Percentiles rank a stretch among this genome's conserved stretches.
Conservation (phyloP, 2,888 invertebrate genomes). For the Octonoba sinensis region DNA sequence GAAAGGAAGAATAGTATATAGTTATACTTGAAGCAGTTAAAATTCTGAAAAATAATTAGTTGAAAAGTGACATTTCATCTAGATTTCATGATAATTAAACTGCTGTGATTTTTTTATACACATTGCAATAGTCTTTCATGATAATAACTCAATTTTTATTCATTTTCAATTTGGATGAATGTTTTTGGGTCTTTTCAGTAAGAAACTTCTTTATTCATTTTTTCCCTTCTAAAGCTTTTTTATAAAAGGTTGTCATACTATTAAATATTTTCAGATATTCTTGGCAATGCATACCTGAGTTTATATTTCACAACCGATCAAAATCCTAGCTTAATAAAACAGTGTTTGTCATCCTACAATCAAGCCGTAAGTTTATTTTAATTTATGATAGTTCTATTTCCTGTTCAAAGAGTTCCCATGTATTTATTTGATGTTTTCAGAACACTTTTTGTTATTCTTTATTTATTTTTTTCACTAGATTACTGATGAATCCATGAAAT, state of each 20-base stretch:
- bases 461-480: conserved; percentile 9
- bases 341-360: conserved; percentile 83
- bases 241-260: too few relatives aligned
- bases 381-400: background rate
- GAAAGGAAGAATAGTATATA: too few relatives aligned
- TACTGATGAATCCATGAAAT: conserved; percentile 68
- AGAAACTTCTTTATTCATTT: too few relatives aligned
- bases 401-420: background rate
- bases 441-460: background rate
- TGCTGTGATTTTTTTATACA: too few relatives aligned
- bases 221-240: too few relatives aligned
- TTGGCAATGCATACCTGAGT: conserved; percentile 87
- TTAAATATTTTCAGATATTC: conserved; percentile 72
- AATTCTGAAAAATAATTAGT: too few relatives aligned
- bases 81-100: too few relatives aligned
- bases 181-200: background rate
- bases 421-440: background rate
- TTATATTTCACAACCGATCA: conserved; percentile 83
- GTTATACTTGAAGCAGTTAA: too few relatives aligned
- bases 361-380: conserved; percentile 79
- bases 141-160: too few relatives aligned
- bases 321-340: conserved; percentile 79
- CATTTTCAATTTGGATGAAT: background rate
- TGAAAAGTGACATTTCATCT: too few relatives aligned
- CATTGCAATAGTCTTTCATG: too few relatives aligned